Evolutionary conservation across 2,797 vertebrate species (phyloP).

Genomic region (Todus mexicanus): DNA sequence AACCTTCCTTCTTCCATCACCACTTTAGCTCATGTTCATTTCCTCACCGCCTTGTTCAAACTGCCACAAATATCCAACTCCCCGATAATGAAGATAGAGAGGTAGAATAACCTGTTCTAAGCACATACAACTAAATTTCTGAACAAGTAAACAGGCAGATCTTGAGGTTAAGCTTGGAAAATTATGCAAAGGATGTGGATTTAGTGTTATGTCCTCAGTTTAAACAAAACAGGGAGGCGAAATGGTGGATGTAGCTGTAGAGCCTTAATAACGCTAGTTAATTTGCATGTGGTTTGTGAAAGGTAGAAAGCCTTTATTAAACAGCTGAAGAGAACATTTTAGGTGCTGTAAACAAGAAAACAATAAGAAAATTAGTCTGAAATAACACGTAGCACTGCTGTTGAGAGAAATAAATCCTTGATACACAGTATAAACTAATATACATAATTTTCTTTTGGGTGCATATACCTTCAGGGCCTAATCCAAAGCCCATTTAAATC

Average conservation of each 20-base stretch:
- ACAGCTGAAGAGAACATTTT: constrained; percentile 19
- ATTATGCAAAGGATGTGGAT: neutral
- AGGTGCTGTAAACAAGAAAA: constrained; percentile 1
- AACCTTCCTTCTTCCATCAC: neutral
- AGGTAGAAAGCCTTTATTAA: neutral
- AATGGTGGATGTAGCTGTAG: neutral
- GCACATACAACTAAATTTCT: neutral
- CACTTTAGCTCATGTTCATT: neutral
- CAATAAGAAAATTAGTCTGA: constrained; percentile 50
- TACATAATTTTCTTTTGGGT: constrained; percentile 50
- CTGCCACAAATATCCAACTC: neutral
- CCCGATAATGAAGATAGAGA: neutral
- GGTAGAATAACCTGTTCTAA: neutral
- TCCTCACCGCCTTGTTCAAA: neutral
- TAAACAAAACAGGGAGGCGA: neutral
- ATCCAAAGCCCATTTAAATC: constrained; percentile 50
- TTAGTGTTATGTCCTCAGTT: neutral
- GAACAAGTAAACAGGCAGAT: neutral
- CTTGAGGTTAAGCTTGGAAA: neutral
- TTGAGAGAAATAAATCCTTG: constrained; percentile 32
- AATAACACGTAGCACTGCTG: neutral
- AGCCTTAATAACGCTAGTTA: neutral
- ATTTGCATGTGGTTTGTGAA: neutral
- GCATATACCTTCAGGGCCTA: constrained; percentile 11
- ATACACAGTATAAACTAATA: constrained; percentile 48